Evolutionary conservation across 2,888 invertebrate species (phyloP).

Genomic region (Hyposoter didymator): DNA sequence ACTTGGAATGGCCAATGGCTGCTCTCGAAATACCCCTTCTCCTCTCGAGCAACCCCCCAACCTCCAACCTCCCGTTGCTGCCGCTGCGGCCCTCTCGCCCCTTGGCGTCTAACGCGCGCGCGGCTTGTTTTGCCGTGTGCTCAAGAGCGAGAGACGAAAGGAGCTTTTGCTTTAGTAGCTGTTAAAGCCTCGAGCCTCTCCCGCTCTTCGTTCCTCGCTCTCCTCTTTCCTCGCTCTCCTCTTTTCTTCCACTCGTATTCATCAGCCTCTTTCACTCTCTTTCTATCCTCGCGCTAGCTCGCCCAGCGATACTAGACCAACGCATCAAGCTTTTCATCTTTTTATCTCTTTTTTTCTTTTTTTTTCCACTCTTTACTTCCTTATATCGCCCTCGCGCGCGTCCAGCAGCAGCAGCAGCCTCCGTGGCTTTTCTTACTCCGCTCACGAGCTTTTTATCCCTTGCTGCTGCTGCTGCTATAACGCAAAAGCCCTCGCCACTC

Average conservation of each 20-base stretch:
- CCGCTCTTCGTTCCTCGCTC: slow-evolving; percentile 2
- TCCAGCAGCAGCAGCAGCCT: background rate
- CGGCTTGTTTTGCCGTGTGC: slow-evolving; percentile 81
- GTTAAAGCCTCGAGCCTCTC: slow-evolving; percentile 81
- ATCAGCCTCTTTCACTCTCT: background rate
- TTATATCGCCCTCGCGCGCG: slow-evolving; percentile 15
- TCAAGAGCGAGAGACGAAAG: slow-evolving; percentile 80
- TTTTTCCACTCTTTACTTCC: slow-evolving; percentile 37
- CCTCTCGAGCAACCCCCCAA: slow-evolving; percentile 35
- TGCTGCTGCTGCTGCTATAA: background rate
- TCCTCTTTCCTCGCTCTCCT: slow-evolving; percentile 26
- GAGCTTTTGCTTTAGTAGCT: slow-evolving; percentile 83
- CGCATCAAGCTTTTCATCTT: slow-evolving; percentile 42
- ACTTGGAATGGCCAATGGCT: slow-evolving; percentile 83
- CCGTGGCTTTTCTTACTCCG: slow-evolving; percentile 25
- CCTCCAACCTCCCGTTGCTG: background rate
- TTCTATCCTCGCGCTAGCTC: slow-evolving; percentile 27
- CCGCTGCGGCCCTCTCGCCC: background rate
- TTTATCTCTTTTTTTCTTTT: slow-evolving; percentile 19
- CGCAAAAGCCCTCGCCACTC: background rate
- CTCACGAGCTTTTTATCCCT: slow-evolving; percentile 35
- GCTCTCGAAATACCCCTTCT: slow-evolving; percentile 82
- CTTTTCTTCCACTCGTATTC: slow-evolving; percentile 20
- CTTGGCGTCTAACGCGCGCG: slow-evolving; percentile 76
- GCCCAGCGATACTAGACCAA: slow-evolving; percentile 17